These are phyloP conservation scores for Steatocranus sp. DNA, from an alignment of 2,797 vertebrate species.

Conservation along the genomic window DNA sequence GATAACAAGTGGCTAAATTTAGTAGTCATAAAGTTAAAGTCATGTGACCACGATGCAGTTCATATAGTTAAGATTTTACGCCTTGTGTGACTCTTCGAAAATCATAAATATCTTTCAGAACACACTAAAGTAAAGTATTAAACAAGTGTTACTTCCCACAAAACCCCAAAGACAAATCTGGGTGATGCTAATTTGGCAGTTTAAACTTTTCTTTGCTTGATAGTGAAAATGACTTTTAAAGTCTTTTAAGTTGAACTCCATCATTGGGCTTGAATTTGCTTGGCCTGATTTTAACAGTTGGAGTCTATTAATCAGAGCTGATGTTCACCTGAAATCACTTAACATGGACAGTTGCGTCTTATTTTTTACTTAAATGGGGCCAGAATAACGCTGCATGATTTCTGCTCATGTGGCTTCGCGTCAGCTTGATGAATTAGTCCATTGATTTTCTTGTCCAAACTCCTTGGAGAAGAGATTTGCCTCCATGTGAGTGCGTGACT, in stretches of 20 bases:
- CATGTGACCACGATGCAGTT: background rate
- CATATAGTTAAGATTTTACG: background rate
- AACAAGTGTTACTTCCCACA: background rate
- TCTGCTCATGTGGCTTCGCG: background rate
- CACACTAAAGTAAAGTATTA: background rate
- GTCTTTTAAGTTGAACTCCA: background rate
- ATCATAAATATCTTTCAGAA: background rate
- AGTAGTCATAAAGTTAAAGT: background rate
- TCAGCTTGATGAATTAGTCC: background rate
- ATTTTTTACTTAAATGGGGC: no score
- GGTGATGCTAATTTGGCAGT: background rate
- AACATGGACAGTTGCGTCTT: background rate
- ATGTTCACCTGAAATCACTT: background rate
- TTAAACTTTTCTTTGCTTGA: background rate
- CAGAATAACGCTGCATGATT: background rate
- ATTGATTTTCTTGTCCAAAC: background rate
- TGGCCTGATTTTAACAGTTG: background rate
- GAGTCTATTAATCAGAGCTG: background rate
- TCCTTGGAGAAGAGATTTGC: background rate
- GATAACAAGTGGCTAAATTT: background rate
- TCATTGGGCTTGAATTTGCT: background rate
- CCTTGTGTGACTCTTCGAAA: background rate
- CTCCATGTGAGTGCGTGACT: background rate
- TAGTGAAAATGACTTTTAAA: background rate
- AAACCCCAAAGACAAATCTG: background rate